Base-by-base conservation (phyloP, 2,888 invertebrate species). In the Pollenia amentaria region DNA sequence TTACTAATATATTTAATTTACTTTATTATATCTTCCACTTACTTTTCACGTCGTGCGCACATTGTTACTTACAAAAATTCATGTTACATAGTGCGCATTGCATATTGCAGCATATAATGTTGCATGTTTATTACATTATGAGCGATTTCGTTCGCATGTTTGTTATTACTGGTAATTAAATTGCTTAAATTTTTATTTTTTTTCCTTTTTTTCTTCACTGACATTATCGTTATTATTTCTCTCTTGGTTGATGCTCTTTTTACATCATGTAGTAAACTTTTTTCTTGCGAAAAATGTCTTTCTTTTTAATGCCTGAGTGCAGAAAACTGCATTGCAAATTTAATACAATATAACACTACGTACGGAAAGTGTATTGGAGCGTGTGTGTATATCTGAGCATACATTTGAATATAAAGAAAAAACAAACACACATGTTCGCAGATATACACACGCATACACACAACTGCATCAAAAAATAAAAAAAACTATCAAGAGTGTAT, bases 101-200 rank as follows among this genome's bases (percentile, higher is more conserved):
- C 3, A 11, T 40, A 16, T n/a, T 60, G 60, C 60, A 60, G 40
- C 40, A 62, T 29, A 40, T 48, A 64, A 51, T 9, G 75, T 65
- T 65, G 76, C 53, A 51, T 65, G 64, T 76, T 76, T 65, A 64
- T 53, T 42, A 48, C 65, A 67, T 55, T 29, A 55, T 67, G 16
- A 57, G 38, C 55, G 16, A 44, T 53, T 29, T 29, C 18, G 29
- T 55, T 55, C 1, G 10, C n/a, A 65, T 53, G 42, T 67, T 38
- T 67, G 55, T 55, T 67, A 67, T 57, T 67, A 46, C 29, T 46
- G 12, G 14, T 67, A 77, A 77, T 67, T 44, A 67, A 67, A 77
- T 67, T 55, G 46, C 14, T 67, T 44, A 67, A 67, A 67, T 77
- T 67, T 53, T 60, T 72, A 73, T 73, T 16, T 29, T 38, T 60